Percentiles rank a stretch among this genome's conserved stretches.
These are phyloP conservation scores for Drosophila emarginata DNA, from an alignment of 2,888 invertebrate genomes.

Conservation along the genomic window DNA sequence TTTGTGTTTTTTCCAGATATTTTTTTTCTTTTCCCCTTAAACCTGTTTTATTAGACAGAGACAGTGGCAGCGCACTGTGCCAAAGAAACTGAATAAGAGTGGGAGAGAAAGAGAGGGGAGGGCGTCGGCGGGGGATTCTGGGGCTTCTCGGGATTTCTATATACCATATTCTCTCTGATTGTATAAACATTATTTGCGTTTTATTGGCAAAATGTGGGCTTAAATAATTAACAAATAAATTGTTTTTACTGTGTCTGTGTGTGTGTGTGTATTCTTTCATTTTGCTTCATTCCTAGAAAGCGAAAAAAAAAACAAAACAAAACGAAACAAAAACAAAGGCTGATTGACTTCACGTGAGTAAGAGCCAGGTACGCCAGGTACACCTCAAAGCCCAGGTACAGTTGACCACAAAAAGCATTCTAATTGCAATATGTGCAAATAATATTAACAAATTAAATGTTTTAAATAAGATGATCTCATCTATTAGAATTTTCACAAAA, in stretches of 20 bases:
- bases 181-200: constrained; percentile 35
- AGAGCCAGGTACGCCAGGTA: constrained; percentile 14
- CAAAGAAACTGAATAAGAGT: neutral
- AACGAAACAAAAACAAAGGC: constrained; percentile 4
- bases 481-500: constrained; percentile 9
- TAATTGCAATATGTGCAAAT: constrained; percentile 3
- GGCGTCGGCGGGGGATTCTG: constrained; percentile 19
- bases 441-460: constrained; percentile 7
- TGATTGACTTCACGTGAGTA: constrained; percentile 32
- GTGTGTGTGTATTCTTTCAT: constrained; percentile 15
- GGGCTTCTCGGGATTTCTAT: constrained; percentile 51
- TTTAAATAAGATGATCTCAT: neutral
- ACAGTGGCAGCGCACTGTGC: neutral
- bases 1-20: constrained; percentile 30
- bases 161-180: constrained; percentile 6
- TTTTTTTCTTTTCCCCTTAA: constrained; percentile 26
- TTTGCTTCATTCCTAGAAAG: constrained; percentile 36
- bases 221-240: constrained; percentile 62
- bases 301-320: constrained; percentile 40
- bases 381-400: neutral
- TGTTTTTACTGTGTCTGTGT: neutral
- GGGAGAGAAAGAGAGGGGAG: neutral
- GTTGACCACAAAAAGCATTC: constrained; percentile 25
- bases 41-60: constrained; percentile 41
- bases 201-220: constrained; percentile 51